Conservation (phyloP, 1,140 invertebrate species). For the Achatina immaculata region DNA sequence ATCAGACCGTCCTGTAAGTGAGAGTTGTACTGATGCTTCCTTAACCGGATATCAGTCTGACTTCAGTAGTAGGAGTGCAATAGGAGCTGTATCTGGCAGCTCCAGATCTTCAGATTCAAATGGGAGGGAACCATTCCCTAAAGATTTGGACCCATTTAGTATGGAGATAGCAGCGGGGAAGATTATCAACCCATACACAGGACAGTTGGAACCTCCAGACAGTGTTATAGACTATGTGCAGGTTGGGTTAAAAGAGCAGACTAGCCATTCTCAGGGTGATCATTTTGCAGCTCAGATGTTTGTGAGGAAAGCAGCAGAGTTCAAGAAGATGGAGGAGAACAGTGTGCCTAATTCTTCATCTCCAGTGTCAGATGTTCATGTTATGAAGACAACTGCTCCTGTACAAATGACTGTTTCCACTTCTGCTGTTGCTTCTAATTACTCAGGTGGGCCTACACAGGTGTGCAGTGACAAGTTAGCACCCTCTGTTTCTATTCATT, state of each 20-base stretch:
- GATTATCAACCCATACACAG: conserved; percentile 89
- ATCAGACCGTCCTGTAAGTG: conserved; percentile 29
- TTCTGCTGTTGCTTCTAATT: conserved; percentile 22
- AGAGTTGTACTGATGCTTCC: conserved; percentile 1
- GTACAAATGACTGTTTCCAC: neutral
- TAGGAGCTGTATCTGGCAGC: conserved; percentile 36
- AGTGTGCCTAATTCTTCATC: conserved; percentile 38
- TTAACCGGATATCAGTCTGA: neutral
- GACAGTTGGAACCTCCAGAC: conserved; percentile 83
- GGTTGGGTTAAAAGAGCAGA: conserved; percentile 33
- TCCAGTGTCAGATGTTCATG: conserved; percentile 22
- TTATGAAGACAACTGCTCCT: conserved; percentile 1
- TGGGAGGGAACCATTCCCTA: conserved; percentile 68
- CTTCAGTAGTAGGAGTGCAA: conserved; percentile 29
- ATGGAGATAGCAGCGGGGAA: conserved; percentile 72
- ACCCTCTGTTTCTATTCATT: conserved; percentile 13
- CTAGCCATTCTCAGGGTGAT: conserved; percentile 5
- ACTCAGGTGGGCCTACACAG: conserved; percentile 30
- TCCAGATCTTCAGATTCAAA: conserved; percentile 33
- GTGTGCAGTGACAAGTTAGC: neutral
- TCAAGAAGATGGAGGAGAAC: conserved; percentile 1
- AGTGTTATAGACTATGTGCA: conserved; percentile 55
- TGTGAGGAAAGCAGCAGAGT: conserved; percentile 19
- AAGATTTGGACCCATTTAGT: conserved; percentile 39
- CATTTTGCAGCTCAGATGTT: conserved; percentile 30